phyloP scores from a whole-genome alignment of 2,888 invertebrate genomes.

The Dryomyza anilis region DNA sequence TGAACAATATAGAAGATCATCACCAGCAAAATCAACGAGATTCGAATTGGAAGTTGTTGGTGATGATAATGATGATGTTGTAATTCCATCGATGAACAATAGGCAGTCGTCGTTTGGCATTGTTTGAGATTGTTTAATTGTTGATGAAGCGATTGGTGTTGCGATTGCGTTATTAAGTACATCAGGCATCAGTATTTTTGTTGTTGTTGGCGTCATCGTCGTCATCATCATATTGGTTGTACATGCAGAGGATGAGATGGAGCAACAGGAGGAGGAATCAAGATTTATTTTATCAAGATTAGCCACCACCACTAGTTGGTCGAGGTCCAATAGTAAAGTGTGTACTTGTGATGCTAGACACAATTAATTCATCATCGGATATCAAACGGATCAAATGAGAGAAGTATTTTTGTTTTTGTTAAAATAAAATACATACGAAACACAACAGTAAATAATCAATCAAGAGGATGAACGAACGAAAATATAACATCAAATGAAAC shows the following conservation, averaged over 20 bases:
- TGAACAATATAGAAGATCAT: constrained; percentile 24
- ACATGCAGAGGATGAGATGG: constrained; percentile 48
- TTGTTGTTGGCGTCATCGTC: constrained; percentile 38
- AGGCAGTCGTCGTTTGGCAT: no score
- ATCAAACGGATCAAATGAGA: constrained; percentile 41
- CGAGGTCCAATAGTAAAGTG: constrained; percentile 66
- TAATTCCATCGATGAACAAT: no score
- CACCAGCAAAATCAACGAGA: constrained; percentile 19
- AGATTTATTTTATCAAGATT: constrained; percentile 62
- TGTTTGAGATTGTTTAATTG: constrained; percentile 34
- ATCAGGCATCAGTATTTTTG: no score
- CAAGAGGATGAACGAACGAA: constrained; percentile 33
- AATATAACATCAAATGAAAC: not conserved
- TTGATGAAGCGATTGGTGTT: constrained; percentile 32
- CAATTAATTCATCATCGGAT: constrained; percentile 58
- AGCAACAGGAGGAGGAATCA: constrained; percentile 61
- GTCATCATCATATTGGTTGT: constrained; percentile 40
- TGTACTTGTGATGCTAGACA: constrained; percentile 62
- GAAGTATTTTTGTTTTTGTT: constrained; percentile 31
- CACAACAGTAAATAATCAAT: constrained; percentile 40
- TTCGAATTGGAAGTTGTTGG: no score
- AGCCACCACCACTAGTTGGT: constrained; percentile 64
- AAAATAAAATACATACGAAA: constrained; percentile 45
- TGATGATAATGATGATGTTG: no score
- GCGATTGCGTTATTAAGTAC: no score